phyloP scores from a whole-genome alignment of 2,113 vertebrate genomes.

The Ellobius talpinus region DNA sequence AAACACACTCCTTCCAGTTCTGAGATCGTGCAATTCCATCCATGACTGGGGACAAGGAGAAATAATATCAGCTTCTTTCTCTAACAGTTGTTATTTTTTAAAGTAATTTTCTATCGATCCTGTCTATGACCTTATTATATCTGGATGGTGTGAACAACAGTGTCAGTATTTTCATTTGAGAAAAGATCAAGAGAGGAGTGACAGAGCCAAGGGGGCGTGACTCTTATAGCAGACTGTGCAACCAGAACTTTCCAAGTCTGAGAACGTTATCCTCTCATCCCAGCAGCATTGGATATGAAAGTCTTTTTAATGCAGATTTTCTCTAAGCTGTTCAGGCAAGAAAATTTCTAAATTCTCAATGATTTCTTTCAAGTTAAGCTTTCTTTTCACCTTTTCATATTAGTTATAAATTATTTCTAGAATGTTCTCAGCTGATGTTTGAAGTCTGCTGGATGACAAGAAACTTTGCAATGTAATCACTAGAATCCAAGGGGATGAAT shows the following conservation, averaged over 20 bases:
- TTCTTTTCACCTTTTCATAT: not conserved
- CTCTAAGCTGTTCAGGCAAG: not conserved
- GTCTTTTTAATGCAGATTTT: not conserved
- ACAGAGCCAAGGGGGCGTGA: not conserved
- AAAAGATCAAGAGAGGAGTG: not conserved
- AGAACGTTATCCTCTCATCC: not conserved
- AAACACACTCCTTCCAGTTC: not conserved
- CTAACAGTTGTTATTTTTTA: not conserved
- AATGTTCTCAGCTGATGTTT: not conserved
- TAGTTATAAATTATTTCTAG: conserved; percentile 6
- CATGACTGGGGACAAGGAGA: not conserved
- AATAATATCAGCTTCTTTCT: not conserved
- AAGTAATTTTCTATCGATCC: not conserved
- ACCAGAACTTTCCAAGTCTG: not conserved
- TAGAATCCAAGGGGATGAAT: not conserved
- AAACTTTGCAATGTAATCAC: not conserved
- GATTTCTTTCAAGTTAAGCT: conserved; percentile 43
- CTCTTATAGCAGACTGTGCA: not conserved
- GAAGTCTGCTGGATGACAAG: too few relatives aligned
- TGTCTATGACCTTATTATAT: not conserved
- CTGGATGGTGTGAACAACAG: not conserved
- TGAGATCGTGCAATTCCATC: not conserved
- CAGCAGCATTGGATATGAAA: not conserved
- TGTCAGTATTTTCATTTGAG: conserved; percentile 10
- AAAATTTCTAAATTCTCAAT: not conserved